Conservation (phyloP, 2,113 vertebrate species). For the Rhipidura dahli region DNA sequence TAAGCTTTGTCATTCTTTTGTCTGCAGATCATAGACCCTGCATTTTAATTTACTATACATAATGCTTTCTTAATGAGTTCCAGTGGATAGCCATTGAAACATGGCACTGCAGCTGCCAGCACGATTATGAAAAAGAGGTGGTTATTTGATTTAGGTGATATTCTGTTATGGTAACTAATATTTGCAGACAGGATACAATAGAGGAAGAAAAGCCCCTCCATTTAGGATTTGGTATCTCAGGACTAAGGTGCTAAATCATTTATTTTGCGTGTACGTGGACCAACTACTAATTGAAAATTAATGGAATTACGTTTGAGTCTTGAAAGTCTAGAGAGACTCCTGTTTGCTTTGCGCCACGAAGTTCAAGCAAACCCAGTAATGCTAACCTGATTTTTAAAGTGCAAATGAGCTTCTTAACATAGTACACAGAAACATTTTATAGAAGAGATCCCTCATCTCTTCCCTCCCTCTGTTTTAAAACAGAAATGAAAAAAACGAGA, state of each 20-base stretch:
- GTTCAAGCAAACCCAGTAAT: constrained; percentile 62
- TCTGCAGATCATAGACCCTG: constrained; percentile 74
- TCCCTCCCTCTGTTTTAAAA: background rate
- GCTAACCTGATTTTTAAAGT: constrained; percentile 59
- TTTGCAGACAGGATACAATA: constrained; percentile 70
- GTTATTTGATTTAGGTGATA: constrained; percentile 79
- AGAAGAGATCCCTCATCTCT: background rate
- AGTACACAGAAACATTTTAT: background rate
- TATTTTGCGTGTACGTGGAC: constrained; percentile 68
- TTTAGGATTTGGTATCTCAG: constrained; percentile 56
- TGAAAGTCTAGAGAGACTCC: constrained; percentile 46
- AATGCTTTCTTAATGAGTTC: constrained; percentile 83
- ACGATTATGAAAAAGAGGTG: constrained; percentile 59
- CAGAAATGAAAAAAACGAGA: background rate
- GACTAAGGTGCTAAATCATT: constrained; percentile 76
- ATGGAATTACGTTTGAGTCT: constrained; percentile 59
- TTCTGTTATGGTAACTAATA: constrained; percentile 73
- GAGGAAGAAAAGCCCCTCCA: constrained; percentile 1
- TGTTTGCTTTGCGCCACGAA: constrained; percentile 55
- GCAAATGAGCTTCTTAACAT: constrained; percentile 46
- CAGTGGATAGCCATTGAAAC: constrained; percentile 74
- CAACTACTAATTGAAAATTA: constrained; percentile 76
- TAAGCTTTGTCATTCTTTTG: constrained; percentile 81
- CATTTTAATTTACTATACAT: constrained; percentile 80
- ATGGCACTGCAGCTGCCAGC: constrained; percentile 65